phyloP scores from a whole-genome alignment of 1,140 invertebrate species.

The Drosophila grimshawi region DNA sequence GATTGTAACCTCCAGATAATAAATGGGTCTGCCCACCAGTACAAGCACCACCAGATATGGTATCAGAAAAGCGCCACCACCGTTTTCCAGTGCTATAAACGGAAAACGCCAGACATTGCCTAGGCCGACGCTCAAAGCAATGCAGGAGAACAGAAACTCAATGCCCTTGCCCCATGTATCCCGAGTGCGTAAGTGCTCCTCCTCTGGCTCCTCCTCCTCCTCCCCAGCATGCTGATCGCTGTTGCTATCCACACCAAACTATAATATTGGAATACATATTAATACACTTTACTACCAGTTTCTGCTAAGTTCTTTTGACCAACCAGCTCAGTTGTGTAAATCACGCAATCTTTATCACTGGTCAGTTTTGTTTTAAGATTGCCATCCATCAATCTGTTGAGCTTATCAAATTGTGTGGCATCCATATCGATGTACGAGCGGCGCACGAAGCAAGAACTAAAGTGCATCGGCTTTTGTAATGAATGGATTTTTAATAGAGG shows the following conservation, averaged over 20 bases:
- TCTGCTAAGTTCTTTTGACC: neutral
- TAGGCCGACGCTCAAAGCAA: constrained; percentile 93
- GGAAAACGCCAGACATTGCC: constrained; percentile 94
- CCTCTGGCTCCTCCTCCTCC: neutral
- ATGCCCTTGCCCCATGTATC: constrained; percentile 89
- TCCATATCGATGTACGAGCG: constrained; percentile 45
- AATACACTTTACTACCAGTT: neutral
- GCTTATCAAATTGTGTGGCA: constrained; percentile 49
- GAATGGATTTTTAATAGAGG: constrained; percentile 20
- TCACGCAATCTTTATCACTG: constrained; percentile 15
- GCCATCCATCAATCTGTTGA: constrained; percentile 30
- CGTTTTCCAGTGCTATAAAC: constrained; percentile 91
- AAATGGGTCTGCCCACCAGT: constrained; percentile 92
- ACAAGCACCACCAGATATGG: constrained; percentile 91
- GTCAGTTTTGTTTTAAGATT: neutral
- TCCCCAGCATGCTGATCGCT: constrained; percentile 3
- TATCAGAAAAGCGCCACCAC: constrained; percentile 91
- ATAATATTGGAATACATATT: neutral
- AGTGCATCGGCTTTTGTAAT: constrained; percentile 8
- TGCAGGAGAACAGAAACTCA: constrained; percentile 93
- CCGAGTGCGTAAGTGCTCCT: neutral
- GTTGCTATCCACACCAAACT: constrained; percentile 29
- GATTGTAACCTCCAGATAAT: constrained; percentile 92
- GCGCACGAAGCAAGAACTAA: constrained; percentile 1
- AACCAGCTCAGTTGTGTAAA: constrained; percentile 47